Evolutionary conservation across 53 echinoderm and acorn worm species (phyloP).

Genomic region (Luidia sarsii): DNA sequence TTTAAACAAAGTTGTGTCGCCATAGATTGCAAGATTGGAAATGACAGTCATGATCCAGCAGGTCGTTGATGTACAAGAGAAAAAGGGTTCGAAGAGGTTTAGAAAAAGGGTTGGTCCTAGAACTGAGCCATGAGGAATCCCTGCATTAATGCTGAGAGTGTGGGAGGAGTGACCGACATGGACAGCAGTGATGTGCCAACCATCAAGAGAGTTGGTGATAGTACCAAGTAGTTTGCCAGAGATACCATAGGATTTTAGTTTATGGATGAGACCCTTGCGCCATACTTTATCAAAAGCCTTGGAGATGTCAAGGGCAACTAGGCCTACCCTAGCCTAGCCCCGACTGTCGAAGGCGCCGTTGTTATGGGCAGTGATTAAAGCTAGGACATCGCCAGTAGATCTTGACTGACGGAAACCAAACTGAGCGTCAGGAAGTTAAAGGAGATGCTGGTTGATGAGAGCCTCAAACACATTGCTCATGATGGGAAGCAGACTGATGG

Average conservation of each 20-base stretch:
- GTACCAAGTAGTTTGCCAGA: neutral
- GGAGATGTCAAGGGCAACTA: neutral
- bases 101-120: conserved; percentile 32
- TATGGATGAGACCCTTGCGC: no score
- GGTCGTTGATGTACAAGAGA: conserved; percentile 45
- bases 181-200: neutral
- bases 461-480: no score
- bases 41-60: neutral
- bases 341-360: neutral
- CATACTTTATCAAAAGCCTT: conserved; percentile 51
- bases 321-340: neutral
- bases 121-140: conserved; percentile 39
- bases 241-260: neutral
- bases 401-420: neutral
- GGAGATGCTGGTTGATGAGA: neutral
- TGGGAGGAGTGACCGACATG: neutral
- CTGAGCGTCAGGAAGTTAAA: neutral
- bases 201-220: neutral
- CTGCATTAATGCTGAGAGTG: neutral
- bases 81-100: no score
- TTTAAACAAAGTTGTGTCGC: no score
- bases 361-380: no score
- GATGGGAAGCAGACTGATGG: no score
- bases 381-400: neutral
- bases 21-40: neutral